Evolutionary conservation across 2,797 vertebrate genomes (phyloP), one percentile per base, ranked within the genome.

Genomic region (Sciurus vulgaris): DNA sequence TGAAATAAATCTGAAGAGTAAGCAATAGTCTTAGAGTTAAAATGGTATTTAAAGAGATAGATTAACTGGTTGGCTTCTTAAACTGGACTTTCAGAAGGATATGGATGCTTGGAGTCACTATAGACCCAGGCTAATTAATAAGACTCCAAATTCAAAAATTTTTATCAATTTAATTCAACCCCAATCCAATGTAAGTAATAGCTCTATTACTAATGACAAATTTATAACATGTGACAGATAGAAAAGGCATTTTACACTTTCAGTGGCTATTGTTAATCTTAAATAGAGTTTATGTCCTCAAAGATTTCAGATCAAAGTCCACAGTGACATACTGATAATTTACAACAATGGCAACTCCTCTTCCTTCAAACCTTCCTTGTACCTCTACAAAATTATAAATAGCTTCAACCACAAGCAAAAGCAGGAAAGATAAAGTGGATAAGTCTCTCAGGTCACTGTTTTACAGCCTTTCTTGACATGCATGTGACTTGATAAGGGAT

Each of bases 21-120:
- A 89, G 51, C 5, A 83, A 35, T 47, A 69, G 28, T 85, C 56
- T 84, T 65, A 70, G 38, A 93, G 17, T 91, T 76, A 88, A 95
- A 94, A 78, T 1, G 1, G 4, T 82, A 20, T 74, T 94, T 93
- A 96, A 91, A 94, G 59, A 54, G 81, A 94, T 41, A 88, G n/a
- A 85, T 73, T 94, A 82, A 49, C 20, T 77, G 69, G 18, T 28
- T 47, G 22, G 59, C 24, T 89, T 93, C 69, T 91, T 89, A 83
- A 94, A 92, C 26, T 24, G 18, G 67, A 33, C 30, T 93, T 74
- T 74, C 17, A 38, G n/a, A 78, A 96, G 26, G 44, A 61, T 33
- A 44, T 72, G 28, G n/a, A 79, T 41, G 26, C 91, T 6, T 8
- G 51, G 12, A 59, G 13, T 69, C 41, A 51, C 51, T 67, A 61